Conservation (phyloP, 2,797 vertebrate species). For the Falco concolor region DNA sequence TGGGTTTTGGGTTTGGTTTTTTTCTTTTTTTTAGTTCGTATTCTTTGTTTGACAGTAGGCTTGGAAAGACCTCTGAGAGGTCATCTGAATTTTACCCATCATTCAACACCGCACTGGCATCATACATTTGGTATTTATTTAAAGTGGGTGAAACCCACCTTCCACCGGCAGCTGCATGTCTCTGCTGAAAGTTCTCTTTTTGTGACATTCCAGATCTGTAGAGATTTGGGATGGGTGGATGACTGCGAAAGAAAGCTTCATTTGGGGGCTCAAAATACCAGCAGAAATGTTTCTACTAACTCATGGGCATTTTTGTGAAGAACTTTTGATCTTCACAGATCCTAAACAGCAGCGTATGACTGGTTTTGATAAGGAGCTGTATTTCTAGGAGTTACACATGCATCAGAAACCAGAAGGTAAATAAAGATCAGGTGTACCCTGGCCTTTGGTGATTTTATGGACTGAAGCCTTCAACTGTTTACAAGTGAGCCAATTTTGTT, state of each 20-base stretch:
- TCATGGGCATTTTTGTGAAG: not conserved
- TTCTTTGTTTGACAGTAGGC: not conserved
- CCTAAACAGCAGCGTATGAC: not conserved
- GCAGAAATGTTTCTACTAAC: not conserved
- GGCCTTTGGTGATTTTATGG: not conserved
- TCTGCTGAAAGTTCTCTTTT: not conserved
- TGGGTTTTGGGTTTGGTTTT: not conserved
- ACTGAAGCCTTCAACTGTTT: not conserved
- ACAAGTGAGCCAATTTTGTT: constrained; percentile 15
- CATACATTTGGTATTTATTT: not conserved
- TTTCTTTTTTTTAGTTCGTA: not conserved
- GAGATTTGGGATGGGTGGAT: not conserved
- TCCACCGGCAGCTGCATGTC: not conserved
- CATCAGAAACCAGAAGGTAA: not conserved
- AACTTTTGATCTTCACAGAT: not conserved
- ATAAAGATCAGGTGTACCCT: not conserved
- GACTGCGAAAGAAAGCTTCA: not conserved
- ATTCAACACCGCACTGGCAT: not conserved
- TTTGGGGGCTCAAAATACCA: not conserved
- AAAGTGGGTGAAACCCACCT: not conserved
- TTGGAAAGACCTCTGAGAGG: not conserved
- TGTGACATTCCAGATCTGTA: not conserved
- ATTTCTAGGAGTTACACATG: not conserved
- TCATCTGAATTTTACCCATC: not conserved
- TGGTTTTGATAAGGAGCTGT: not conserved